A percentile compares a stretch with the other conserved stretches of the same genome.
Conservation (phyloP, 2,888 invertebrate species). For the Drosophila fungiperda region DNA sequence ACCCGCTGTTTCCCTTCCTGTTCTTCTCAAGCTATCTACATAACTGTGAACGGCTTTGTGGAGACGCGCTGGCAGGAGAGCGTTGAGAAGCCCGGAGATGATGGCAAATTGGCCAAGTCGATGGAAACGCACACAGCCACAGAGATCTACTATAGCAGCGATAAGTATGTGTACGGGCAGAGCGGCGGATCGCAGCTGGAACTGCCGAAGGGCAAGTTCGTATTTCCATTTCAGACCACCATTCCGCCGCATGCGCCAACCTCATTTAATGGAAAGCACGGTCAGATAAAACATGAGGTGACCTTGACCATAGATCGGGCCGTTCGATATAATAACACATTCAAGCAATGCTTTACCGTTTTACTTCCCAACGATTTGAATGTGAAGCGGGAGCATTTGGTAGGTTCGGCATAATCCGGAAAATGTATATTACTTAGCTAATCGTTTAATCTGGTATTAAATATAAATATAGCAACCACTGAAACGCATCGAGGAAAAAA, state of each 20-base stretch:
- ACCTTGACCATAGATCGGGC: conserved; percentile 92
- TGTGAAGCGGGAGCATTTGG: conserved; percentile 88
- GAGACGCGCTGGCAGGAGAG: conserved; percentile 84
- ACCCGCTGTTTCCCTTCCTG: background rate
- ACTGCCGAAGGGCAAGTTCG: conserved; percentile 89
- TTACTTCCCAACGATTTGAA: conserved; percentile 92
- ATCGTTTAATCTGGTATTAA: background rate
- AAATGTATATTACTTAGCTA: background rate
- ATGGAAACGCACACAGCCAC: conserved; percentile 81
- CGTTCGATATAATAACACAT: conserved; percentile 93
- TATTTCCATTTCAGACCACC: conserved; percentile 91
- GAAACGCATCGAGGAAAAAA: conserved; percentile 89
- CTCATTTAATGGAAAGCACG: conserved; percentile 90
- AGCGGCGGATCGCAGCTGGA: conserved; percentile 88
- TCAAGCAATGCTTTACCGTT: conserved; percentile 92
- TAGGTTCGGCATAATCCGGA: conserved; percentile 76
- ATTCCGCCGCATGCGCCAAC: conserved; percentile 88
- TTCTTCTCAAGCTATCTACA: conserved; percentile 78
- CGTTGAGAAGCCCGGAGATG: conserved; percentile 76
- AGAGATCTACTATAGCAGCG: conserved; percentile 83
- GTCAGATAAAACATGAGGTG: conserved; percentile 91
- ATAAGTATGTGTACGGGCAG: conserved; percentile 83
- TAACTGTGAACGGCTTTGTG: conserved; percentile 82
- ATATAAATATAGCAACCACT: conserved; percentile 87
- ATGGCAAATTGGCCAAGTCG: conserved; percentile 80